Conservation (phyloP, 2,797 vertebrate genomes). For the Acropternis orthonyx region DNA sequence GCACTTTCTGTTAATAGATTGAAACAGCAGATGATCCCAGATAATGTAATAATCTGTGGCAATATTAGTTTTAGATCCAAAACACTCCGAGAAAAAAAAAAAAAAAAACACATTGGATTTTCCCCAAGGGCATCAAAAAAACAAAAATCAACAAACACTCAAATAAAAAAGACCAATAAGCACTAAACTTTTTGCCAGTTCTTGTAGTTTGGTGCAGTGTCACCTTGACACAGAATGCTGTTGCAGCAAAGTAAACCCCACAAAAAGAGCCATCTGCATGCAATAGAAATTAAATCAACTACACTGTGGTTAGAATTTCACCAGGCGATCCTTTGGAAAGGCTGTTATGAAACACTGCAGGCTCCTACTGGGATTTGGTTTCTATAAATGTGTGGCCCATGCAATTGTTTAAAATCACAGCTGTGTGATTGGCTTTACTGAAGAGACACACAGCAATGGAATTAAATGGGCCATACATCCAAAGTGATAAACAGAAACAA, state of each 20-base stretch:
- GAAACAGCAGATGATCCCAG: neutral
- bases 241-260: neutral
- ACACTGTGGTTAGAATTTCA: neutral
- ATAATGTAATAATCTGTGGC: neutral
- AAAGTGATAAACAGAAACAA: neutral
- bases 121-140: neutral
- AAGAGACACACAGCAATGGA: neutral
- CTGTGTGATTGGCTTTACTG: neutral
- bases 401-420: neutral
- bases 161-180: neutral
- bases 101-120: neutral
- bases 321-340: neutral
- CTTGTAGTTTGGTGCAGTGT: neutral
- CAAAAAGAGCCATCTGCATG: neutral
- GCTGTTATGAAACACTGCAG: neutral
- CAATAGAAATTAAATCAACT: neutral
- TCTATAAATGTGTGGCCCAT: neutral
- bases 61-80: neutral
- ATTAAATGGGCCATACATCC: neutral
- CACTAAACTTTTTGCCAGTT: neutral
- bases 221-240: slow-evolving; percentile 25
- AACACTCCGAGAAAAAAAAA: neutral
- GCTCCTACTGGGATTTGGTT: neutral
- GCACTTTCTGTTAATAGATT: neutral
- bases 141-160: neutral